Percentiles rank a stretch among this genome's conserved stretches.
Evolutionary conservation across 2,113 vertebrate species (phyloP).

Genomic region (Rallus limicola): DNA sequence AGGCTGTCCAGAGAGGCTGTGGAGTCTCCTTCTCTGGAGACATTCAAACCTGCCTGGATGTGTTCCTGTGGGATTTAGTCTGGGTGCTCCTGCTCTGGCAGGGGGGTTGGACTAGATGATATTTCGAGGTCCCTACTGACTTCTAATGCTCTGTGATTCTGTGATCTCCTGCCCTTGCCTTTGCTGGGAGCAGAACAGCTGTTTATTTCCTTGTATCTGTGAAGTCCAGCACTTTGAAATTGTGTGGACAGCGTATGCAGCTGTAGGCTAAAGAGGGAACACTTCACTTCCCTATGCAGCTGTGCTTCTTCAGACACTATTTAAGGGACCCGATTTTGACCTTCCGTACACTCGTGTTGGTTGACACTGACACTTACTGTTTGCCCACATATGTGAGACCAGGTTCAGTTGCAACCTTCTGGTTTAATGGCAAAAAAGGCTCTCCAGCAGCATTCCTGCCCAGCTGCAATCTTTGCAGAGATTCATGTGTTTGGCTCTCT

Average conservation of each 20-base stretch:
- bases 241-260: fast-evolving
- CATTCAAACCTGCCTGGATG: too few species aligned
- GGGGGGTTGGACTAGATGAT: too few species aligned
- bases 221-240: background rate
- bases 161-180: background rate
- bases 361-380: background rate
- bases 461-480: background rate
- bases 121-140: too few species aligned
- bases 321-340: background rate
- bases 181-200: background rate
- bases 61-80: too few species aligned
- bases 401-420: background rate
- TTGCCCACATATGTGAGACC: background rate
- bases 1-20: too few species aligned
- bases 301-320: background rate
- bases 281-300: background rate
- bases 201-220: background rate
- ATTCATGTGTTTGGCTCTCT: background rate
- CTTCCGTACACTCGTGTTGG: background rate
- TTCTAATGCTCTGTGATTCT: too few species aligned
- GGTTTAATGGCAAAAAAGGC: background rate
- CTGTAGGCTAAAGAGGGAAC: background rate
- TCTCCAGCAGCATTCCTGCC: background rate
- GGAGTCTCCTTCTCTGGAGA: too few species aligned
- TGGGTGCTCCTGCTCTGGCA: too few species aligned